phyloP scores from a whole-genome alignment of 2,797 vertebrate genomes.

The Uromys caudimaculatus region DNA sequence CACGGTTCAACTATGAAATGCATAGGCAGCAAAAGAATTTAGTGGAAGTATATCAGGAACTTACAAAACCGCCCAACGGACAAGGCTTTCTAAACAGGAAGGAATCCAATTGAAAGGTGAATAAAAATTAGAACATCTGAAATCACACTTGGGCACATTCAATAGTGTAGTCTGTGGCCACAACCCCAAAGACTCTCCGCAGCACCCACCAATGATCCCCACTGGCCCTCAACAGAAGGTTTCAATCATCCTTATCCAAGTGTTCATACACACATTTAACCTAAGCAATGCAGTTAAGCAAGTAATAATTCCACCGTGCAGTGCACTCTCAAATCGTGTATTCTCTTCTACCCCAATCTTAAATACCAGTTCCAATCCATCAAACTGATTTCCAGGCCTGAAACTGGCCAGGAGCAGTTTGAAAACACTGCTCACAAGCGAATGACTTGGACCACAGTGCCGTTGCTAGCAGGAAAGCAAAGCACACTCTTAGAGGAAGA shows the following conservation, averaged over 20 bases:
- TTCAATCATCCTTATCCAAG: background rate
- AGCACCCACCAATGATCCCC: no score
- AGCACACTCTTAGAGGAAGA: background rate
- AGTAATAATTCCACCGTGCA: background rate
- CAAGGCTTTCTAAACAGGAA: constrained; percentile 28
- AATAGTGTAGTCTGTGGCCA: background rate
- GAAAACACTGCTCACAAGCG: constrained; percentile 9
- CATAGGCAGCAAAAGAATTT: constrained; percentile 2
- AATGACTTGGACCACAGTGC: background rate
- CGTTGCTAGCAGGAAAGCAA: background rate
- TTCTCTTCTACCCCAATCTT: background rate
- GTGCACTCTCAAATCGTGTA: background rate
- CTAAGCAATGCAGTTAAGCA: background rate
- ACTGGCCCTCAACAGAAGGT: background rate
- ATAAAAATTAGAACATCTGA: background rate
- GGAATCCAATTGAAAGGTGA: background rate
- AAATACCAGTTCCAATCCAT: background rate
- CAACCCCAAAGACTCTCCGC: no score
- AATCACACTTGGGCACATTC: background rate
- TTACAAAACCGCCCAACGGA: background rate
- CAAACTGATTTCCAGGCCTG: constrained; percentile 44
- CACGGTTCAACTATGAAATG: background rate
- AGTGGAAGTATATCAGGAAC: background rate
- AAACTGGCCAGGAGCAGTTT: background rate
- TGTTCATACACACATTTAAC: background rate